These are phyloP conservation scores for Cactoblastis cactorum DNA, from an alignment of 2,888 invertebrate species.

Conservation along the genomic window DNA sequence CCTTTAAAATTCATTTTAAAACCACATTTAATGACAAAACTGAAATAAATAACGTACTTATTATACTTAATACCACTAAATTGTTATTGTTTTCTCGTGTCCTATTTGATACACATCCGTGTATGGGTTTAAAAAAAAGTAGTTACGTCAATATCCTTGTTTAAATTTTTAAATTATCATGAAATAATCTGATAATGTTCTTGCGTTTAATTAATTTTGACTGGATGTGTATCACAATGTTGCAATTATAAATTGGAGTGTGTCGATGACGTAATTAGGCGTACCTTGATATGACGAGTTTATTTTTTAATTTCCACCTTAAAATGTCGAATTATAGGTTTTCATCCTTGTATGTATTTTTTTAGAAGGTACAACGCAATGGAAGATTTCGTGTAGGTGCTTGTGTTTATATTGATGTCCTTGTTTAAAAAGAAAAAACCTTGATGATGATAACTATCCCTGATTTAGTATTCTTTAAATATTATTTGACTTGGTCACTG, in stretches of 20 bases:
- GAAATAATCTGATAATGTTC: not conserved
- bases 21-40: not conserved
- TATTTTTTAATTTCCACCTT: constrained; percentile 2
- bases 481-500: too few species aligned
- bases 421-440: too few species aligned
- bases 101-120: not conserved
- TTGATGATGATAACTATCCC: too few species aligned
- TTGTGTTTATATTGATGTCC: too few species aligned
- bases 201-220: constrained; percentile 1
- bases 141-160: constrained; percentile 9
- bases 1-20: not conserved
- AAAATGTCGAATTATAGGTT: not conserved
- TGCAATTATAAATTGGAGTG: not conserved
- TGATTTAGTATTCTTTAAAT: too few species aligned
- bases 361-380: not conserved
- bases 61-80: not conserved
- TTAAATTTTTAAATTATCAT: not conserved
- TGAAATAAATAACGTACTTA: not conserved
- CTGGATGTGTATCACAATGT: not conserved
- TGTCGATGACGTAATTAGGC: constrained; percentile 8
- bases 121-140: not conserved
- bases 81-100: not conserved
- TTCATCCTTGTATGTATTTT: not conserved
- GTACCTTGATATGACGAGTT: not conserved
- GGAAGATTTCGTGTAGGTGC: too few species aligned